A percentile compares a stretch with the other conserved stretches of the same genome.
phyloP scores from a whole-genome alignment of 2,888 invertebrate genomes.

The Mimumesa dahlbomi region DNA sequence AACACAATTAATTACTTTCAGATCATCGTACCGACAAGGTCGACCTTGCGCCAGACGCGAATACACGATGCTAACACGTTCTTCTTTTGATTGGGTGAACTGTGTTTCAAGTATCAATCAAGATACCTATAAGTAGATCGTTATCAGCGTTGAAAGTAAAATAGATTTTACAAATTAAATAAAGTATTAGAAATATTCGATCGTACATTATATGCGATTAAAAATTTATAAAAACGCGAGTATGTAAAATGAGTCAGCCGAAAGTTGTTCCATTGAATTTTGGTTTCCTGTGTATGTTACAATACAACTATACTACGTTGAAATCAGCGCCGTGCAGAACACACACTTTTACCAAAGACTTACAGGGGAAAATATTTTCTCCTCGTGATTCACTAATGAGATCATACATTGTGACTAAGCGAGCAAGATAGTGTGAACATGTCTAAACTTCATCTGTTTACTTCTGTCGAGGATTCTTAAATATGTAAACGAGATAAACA shows the following conservation, averaged over 20 bases:
- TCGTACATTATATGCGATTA: too few species aligned
- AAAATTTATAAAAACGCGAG: too few species aligned
- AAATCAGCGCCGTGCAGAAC: too few species aligned
- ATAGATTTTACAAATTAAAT: too few species aligned
- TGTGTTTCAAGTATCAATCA: slow-evolving; percentile 15
- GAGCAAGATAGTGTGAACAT: slow-evolving; percentile 4
- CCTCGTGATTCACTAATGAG: slow-evolving; percentile 13
- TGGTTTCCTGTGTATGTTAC: too few species aligned
- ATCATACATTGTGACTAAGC: slow-evolving; percentile 14
- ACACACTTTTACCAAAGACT: slow-evolving; percentile 14
- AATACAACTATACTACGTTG: too few species aligned
- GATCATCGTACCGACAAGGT: slow-evolving; percentile 47
- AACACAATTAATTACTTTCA: slow-evolving; percentile 45
- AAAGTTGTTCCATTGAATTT: too few species aligned
- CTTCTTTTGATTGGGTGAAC: slow-evolving; percentile 36
- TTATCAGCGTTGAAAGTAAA: slow-evolving; percentile 3
- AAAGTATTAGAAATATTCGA: too few species aligned
- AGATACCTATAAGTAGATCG: neutral
- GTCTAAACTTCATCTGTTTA: too few species aligned
- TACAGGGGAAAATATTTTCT: slow-evolving; percentile 32
- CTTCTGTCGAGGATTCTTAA: too few species aligned
- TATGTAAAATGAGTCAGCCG: too few species aligned
- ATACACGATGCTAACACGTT: slow-evolving; percentile 33
- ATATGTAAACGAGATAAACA: too few species aligned
- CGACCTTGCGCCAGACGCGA: slow-evolving; percentile 36